phyloP scores from a whole-genome alignment of 2,888 invertebrate species.

The Nebria salina region DNA sequence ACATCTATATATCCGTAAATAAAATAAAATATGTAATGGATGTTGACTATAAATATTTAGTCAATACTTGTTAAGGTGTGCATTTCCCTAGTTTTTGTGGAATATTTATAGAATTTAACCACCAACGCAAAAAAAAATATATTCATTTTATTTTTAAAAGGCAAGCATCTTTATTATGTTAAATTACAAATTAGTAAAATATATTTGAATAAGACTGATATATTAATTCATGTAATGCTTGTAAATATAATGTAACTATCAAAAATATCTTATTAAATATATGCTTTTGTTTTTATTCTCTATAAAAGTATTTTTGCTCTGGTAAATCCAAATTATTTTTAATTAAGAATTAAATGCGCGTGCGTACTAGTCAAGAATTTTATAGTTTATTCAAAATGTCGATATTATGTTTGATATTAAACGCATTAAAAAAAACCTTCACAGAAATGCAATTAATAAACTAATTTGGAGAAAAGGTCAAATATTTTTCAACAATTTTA shows the following conservation, averaged over 20 bases:
- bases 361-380: no score
- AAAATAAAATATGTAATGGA: no score
- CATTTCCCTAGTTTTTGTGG: slow-evolving; percentile 15
- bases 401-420: no score
- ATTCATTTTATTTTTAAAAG: not conserved
- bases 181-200: slow-evolving; percentile 34
- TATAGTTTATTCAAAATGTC: no score
- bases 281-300: not conserved
- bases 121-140: not conserved
- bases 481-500: no score
- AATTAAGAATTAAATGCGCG: no score
- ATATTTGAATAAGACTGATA: slow-evolving; percentile 42
- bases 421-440: no score
- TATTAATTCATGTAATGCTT: slow-evolving; percentile 36
- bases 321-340: not conserved
- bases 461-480: no score
- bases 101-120: not conserved
- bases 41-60: slow-evolving; percentile 5
- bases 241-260: slow-evolving; percentile 27
- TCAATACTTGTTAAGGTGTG: slow-evolving; percentile 1
- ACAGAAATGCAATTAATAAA: no score
- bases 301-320: not conserved
- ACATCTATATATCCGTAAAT: no score
- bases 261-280: not conserved
- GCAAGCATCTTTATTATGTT: slow-evolving; percentile 19